phyloP scores from a whole-genome alignment of 30 jellyfish, hydroid and myxozoan species.

The Aurelia coerulea region DNA sequence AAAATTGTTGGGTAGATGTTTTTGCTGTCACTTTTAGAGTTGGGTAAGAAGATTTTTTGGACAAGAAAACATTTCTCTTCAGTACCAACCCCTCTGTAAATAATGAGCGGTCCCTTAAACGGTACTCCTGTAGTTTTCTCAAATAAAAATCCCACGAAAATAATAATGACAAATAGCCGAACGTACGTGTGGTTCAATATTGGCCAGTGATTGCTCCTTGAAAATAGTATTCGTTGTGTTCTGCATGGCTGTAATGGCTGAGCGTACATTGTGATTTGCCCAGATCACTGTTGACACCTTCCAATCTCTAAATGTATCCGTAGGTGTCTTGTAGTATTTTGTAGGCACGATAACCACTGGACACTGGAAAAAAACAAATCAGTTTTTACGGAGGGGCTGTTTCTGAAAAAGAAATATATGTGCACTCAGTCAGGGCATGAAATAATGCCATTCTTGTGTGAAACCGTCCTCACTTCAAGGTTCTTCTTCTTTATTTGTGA shows the following conservation, averaged over 20 bases:
- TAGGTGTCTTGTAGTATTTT: slow-evolving; percentile 92
- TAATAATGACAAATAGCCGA: background rate
- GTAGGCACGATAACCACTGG: slow-evolving; percentile 97
- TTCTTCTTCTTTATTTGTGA: no score
- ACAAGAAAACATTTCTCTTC: no score
- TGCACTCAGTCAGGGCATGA: no score
- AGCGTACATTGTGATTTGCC: slow-evolving; percentile 95
- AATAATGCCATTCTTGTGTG: no score
- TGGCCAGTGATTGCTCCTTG: slow-evolving; percentile 83
- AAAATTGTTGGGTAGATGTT: no score
- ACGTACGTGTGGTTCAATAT: slow-evolving; percentile 77
- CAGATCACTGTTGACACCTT: slow-evolving; percentile 91
- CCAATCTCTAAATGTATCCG: slow-evolving; percentile 90
- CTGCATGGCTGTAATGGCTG: slow-evolving; percentile 92
- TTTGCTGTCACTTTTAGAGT: no score
- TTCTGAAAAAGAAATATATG: no score
- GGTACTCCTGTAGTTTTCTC: background rate
- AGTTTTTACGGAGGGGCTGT: background rate
- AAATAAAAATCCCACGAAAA: background rate
- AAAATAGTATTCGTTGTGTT: slow-evolving; percentile 79
- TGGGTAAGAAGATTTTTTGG: no score
- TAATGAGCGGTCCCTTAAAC: no score
- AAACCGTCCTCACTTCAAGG: no score
- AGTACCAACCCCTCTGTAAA: no score
- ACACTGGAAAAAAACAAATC: slow-evolving; percentile 42